Evolutionary conservation across 2,888 invertebrate species (phyloP), one percentile per base, ranked within the genome.

Genomic region (Zaprionus lineosus): DNA sequence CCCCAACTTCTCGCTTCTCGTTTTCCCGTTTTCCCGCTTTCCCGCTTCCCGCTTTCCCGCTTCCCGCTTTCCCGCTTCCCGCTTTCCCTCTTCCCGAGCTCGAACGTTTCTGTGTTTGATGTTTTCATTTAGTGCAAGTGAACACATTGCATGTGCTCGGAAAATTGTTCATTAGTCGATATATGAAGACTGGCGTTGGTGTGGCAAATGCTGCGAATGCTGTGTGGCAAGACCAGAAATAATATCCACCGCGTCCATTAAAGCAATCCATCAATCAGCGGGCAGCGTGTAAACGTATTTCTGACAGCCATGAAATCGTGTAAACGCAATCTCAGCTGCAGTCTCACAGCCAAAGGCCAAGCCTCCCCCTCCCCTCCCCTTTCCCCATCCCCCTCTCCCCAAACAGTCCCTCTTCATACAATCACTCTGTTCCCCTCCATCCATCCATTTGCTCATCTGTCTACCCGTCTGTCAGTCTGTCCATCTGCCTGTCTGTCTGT

Each of bases 231-330:
- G 7, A 3, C 16, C 16, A 26, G 33, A 31, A 44, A 34, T 44
- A 37, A 24, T 12, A 46, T 36, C 24, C 46, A 40, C 4, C 19
- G 21, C 4, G 28, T 55, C 50, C 71, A 68, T 70, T 68, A 70
- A 64, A 24, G 39, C 36, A 34, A 77, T 83, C 83, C 73, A 77
- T 77, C 77, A 83, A 77, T 77, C 77, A 73, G 56, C 66, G 52
- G 53, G 70, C 62, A 53, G 65, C 43, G 74, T 72, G 74, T 75
- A 75, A 75, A 55, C 73, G 69, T 65, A 77, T 58, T 63, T 75
- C 74, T 77, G 82, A 84, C 84, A 77, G 68, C 72, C 84, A 72
- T 79, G 84, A 84, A 79, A 79, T 81, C 84, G 64, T 72, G 66
- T 76, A 74, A 79, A 44, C 67, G 71, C 71, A 82, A 81, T 78